Percentiles rank a stretch among this genome's conserved stretches.
These are phyloP conservation scores for Oscheius myriophilus DNA, from an alignment of 2,888 invertebrate genomes.

Conservation along the genomic window DNA sequence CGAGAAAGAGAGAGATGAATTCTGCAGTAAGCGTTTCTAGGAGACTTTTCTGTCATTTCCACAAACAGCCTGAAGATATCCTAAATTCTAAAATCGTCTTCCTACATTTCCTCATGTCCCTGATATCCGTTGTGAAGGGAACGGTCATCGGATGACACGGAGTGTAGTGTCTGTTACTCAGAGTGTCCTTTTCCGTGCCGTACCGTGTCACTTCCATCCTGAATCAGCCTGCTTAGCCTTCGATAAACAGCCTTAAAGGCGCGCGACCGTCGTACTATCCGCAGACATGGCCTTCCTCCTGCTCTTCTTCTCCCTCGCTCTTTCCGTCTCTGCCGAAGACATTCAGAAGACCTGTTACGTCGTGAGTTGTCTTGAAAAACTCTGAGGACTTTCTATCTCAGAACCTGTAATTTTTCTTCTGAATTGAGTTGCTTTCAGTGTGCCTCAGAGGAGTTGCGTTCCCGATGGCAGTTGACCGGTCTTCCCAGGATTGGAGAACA, in stretches of 20 bases:
- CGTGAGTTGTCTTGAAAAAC: neutral
- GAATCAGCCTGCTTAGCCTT: constrained; percentile 21
- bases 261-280: neutral
- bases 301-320: neutral
- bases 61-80: too few species aligned
- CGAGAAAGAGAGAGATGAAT: too few species aligned
- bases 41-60: too few species aligned
- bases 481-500: constrained; percentile 38
- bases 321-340: constrained; percentile 11
- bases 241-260: constrained; percentile 16
- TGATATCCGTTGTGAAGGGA: too few species aligned
- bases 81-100: too few species aligned
- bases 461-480: constrained; percentile 51
- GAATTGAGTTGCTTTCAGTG: constrained; percentile 31
- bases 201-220: constrained; percentile 11
- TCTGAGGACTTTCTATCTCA: neutral
- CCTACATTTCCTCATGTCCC: too few species aligned
- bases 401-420: neutral
- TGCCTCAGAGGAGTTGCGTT: constrained; percentile 34
- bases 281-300: constrained; percentile 16
- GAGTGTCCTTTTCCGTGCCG: constrained; percentile 11
- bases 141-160: too few species aligned
- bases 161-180: too few species aligned
- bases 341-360: constrained; percentile 1
- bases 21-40: too few species aligned